Conservation (phyloP, 1,140 invertebrate genomes). For the Oncopodura yosiiana region DNA sequence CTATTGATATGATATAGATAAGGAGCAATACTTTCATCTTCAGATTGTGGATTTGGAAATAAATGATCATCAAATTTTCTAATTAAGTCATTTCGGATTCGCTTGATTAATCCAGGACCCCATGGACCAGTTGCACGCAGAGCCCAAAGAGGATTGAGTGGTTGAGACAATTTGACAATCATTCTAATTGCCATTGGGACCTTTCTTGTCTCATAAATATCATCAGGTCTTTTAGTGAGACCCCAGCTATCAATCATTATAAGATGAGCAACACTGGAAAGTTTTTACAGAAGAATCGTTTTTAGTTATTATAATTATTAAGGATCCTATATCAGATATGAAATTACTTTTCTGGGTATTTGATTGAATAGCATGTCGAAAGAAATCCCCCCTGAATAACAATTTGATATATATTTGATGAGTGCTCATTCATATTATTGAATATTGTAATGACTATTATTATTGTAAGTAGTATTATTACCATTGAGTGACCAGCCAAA, state of each 20-base stretch:
- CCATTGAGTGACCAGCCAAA: slow-evolving; percentile 84
- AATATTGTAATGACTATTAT: too few species aligned
- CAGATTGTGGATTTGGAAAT: slow-evolving; percentile 57
- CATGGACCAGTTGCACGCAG: slow-evolving; percentile 79
- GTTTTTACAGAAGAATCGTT: slow-evolving; percentile 35
- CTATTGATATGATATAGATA: slow-evolving; percentile 96
- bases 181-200: background rate
- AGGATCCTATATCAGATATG: background rate
- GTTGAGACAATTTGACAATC: slow-evolving; percentile 39
- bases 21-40: slow-evolving; percentile 59
- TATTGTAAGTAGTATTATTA: too few species aligned
- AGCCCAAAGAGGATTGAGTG: slow-evolving; percentile 79
- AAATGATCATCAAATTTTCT: slow-evolving; percentile 67
- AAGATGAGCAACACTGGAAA: slow-evolving; percentile 67
- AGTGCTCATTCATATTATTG: too few species aligned
- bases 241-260: slow-evolving; percentile 96
- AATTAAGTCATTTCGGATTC: slow-evolving; percentile 74
- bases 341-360: slow-evolving; percentile 9
- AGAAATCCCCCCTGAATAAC: slow-evolving; percentile 72
- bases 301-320: background rate
- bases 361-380: slow-evolving; percentile 70
- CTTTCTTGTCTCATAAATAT: slow-evolving; percentile 40
- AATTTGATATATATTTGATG: too few species aligned
- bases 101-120: slow-evolving; percentile 74
- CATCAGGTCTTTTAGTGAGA: slow-evolving; percentile 68